Base-by-base conservation (phyloP, 1,140 invertebrate species). In the Bicyclus anynana region DNA sequence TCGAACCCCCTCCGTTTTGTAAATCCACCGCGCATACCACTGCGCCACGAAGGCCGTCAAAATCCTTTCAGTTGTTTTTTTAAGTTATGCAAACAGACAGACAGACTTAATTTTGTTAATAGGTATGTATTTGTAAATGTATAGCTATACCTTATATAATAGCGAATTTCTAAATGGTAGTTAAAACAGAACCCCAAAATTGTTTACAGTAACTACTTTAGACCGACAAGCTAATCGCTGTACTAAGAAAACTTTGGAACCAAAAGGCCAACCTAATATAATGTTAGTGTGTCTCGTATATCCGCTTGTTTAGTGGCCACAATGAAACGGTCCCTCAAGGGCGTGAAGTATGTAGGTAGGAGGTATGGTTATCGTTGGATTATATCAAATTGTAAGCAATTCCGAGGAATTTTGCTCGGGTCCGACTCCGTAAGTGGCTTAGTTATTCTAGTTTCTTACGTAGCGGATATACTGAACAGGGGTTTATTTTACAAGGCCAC, bases 341-440 rank as follows among this genome's bases (percentile, higher is more conserved):
- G 62, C 40, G 50, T 52, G 49, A 47, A 47, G 23, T 47, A 52
- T 47, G 42, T 53, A 52, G 53, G 40, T 54, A 33, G 17, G 21
- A 59, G 49, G 49, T 53, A 59, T 42, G 40, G 27, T 59, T 59
- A 59, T 59, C 42, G 42, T 21, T 2, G 56, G 56, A 52, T 59
- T 59, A 52, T 52, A 59, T 59, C 26, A 59, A 59, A 59, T 59
- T 52, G 56, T 59, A 26, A 47, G 49, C 56, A 52, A 59, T 59
- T 49, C 23, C 18, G 17, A 26, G 49, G 55, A 51, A 51, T 46
- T 35, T 51, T 56, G 23, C 27, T 23, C 9, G 49, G 29, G 38
- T 26, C 9, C 26, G 44, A 26, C 38, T 59, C 12, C 13, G 13
- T 35, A 52, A 59, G 55, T 51, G 37, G 38, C 2, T 57, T 57